Evolutionary conservation across 37 sponge, comb jelly and placozoan species (phyloP), one percentile per base, ranked within the genome.

Genomic region (Crambe crambe): DNA sequence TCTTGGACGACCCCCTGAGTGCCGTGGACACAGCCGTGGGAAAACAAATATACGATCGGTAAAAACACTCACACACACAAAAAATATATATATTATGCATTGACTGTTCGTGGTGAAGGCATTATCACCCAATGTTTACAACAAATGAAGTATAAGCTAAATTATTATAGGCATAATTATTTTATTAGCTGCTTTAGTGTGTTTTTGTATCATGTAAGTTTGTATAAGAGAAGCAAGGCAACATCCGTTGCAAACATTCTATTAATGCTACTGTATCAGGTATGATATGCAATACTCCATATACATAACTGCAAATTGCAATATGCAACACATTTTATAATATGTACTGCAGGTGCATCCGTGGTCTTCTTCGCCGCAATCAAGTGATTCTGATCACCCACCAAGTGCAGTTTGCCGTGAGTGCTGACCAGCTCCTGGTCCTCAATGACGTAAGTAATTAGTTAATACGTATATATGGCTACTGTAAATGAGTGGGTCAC

Each of bases 1-100:
- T 94, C 25, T 78, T 94, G 54, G 95, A 94, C 70, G 95, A 94
- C 42, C 95, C 95, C 30, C 86, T 94, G 44, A 90, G 91, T 83
- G 95, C 95, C 23, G 95, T 94, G 30, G 95, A 94, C 70, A 73
- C 91, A 51, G 85, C 57, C 12, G 88, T 94, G 6, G 85, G 81
- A 6, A 84, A 75, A 44, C 92, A 83, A 41, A 58, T 94, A 54
- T 94, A 86, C 84, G 85, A 90, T n/a, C 71, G 61, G 92, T 91
- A 73, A 27, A 61, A 8, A 54, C 56, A 18, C 18, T 20, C 56
- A 20, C 17, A 20, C 18, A 54, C 18, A 18, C 17, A 20, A 18
- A 54, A 20, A 10, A 20, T 54, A 20, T 10, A 20, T 54, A 20
- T 20, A 20, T 20, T 18, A 54, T 20, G 18, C 10, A 18, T 54